These are phyloP conservation scores for Agriopis marginaria DNA, from an alignment of 2,888 invertebrate species.

Conservation along the genomic window DNA sequence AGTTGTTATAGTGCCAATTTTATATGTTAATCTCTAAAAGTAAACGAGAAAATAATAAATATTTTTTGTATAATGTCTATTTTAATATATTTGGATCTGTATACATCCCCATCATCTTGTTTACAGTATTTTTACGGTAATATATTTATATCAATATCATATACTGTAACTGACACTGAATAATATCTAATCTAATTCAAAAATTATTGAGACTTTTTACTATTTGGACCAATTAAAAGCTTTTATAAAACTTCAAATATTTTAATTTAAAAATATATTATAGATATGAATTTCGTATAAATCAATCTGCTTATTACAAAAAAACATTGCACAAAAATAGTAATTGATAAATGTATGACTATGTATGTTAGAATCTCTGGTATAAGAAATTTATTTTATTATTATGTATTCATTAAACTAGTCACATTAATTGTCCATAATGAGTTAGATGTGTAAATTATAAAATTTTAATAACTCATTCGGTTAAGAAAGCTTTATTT, in stretches of 20 bases:
- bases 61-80: not conserved
- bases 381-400: not conserved
- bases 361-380: constrained; percentile 1
- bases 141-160: not conserved
- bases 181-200: too few relatives aligned
- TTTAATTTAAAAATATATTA: not conserved
- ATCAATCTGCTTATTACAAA: too few relatives aligned
- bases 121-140: not conserved
- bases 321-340: not conserved
- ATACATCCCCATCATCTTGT: not conserved
- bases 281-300: too few relatives aligned
- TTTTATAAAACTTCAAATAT: not conserved
- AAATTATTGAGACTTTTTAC: not conserved
- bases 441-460: too few relatives aligned
- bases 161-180: too few relatives aligned
- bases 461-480: too few relatives aligned
- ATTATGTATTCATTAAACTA: not conserved
- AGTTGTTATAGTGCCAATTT: constrained; percentile 10
- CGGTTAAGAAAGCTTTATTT: too few relatives aligned
- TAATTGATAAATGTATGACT: not conserved
- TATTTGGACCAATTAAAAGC: constrained; percentile 3
- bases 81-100: not conserved
- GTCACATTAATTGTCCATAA: not conserved
- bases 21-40: not conserved
- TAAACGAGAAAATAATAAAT: not conserved